Conservation (phyloP, 2,113 vertebrate genomes). For the Copsychus sechellarum region DNA sequence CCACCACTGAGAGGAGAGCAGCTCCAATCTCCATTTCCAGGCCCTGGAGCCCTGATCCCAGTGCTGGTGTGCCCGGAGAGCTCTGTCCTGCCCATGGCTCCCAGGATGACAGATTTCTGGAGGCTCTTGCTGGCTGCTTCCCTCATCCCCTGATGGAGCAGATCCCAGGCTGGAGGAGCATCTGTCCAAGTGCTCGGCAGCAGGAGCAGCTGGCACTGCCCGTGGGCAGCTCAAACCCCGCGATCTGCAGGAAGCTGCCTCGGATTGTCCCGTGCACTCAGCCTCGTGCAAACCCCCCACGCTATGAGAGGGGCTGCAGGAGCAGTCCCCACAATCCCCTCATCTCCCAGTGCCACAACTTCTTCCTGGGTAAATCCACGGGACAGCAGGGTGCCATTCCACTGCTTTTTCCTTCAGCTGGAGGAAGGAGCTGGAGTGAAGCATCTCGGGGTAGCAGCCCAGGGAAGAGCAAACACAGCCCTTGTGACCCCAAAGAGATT, state of each 20-base stretch:
- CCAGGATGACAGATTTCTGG: not conserved
- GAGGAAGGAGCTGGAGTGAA: not conserved
- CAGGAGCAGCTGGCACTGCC: constrained; percentile 17
- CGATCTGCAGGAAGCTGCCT: not conserved
- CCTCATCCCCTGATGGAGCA: not conserved
- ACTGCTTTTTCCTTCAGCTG: accelerated
- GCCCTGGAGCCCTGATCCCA: accelerated
- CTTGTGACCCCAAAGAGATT: not conserved
- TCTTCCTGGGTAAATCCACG: accelerated
- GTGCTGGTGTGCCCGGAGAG: accelerated
- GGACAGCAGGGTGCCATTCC: not conserved
- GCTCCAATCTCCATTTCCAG: accelerated
- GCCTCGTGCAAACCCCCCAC: accelerated
- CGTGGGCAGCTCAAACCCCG: accelerated
- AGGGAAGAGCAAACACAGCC: not conserved
- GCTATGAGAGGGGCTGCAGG: not conserved
- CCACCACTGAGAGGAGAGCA: accelerated
- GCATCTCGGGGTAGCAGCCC: accelerated
- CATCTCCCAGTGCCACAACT: accelerated
- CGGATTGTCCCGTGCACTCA: accelerated
- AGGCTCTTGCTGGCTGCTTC: not conserved
- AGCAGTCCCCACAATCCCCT: not conserved
- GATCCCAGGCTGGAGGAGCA: not conserved
- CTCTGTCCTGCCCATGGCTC: accelerated
- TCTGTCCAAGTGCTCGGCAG: not conserved